Evolutionary conservation across 2,888 invertebrate genomes (phyloP), one percentile per base, ranked within the genome.

Genomic region (Cyclophora punctaria): DNA sequence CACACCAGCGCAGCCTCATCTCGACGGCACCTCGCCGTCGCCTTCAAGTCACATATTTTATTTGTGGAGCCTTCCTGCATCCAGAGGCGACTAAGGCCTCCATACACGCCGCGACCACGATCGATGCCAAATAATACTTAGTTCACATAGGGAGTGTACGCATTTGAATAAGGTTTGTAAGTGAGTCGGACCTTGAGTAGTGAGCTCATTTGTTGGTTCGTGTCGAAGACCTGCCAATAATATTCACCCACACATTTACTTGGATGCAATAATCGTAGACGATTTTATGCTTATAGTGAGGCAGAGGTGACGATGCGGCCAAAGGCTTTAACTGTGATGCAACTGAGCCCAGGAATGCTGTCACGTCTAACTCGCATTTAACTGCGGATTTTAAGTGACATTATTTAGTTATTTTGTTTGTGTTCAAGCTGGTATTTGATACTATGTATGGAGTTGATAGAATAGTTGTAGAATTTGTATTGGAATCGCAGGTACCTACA

Each of bases 11-110:
- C 80, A 83, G 80, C 81, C 83, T 83, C 84, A 83, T 83, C 82
- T 81, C 75, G 74, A 76, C 75, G 80, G 80, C 84, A 85, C 85
- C 85, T 83, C 83, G 77, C 78, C 80, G 86, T 86, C 83, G 87
- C 85, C 84, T 83, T 80, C 80, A 72, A 86, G 85, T 87, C 87
- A 87, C 85, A 87, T 88, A 86, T 88, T 88, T 87, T 88, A 87
- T 88, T 87, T 85, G 88, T 86, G 75, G 75, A 85, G 78, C 82
- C 83, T 87, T 83, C 86, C 84, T 86, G 80, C 81, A 87, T 83
- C 82, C 79, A 78, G 83, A 78, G 77, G 70, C 76, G 71, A 72
- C 73, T 83, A 84, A 86, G 75, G 82, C 77, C 56, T 66, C 79
- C 69, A 82, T 77, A 69, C 73, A 79, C 74, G 70, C 66, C 64